These are phyloP conservation scores for Eugnorisma glareosa DNA, from an alignment of 2,888 invertebrate genomes.

Conservation along the genomic window DNA sequence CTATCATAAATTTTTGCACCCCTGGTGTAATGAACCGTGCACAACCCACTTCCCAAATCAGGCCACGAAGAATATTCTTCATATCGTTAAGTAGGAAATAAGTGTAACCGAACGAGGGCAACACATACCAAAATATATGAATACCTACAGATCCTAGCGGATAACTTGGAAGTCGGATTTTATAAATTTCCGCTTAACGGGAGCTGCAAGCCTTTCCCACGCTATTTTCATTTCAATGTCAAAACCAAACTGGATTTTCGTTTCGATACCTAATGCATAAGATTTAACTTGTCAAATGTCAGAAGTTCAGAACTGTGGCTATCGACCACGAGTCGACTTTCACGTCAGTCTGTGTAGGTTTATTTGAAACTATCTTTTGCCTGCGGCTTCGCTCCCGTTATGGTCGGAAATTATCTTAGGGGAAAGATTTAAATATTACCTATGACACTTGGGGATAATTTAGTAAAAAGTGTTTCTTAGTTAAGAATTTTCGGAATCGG, in stretches of 20 bases:
- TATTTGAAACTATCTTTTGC: neutral
- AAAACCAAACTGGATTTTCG: neutral
- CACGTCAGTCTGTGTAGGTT: neutral
- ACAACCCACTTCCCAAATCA: slow-evolving; percentile 24
- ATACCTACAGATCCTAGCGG: slow-evolving; percentile 8
- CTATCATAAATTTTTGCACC: neutral
- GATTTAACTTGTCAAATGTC: neutral
- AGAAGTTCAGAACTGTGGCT: neutral
- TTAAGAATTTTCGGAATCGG: neutral
- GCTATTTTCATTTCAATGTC: neutral
- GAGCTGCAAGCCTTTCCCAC: neutral
- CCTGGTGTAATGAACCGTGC: slow-evolving; percentile 8
- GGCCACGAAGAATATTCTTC: slow-evolving; percentile 14
- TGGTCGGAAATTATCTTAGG: neutral
- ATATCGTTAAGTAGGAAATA: slow-evolving; percentile 22
- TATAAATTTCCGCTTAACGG: slow-evolving; percentile 22
- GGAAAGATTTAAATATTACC: neutral
- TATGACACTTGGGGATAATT: neutral
- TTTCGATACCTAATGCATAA: neutral
- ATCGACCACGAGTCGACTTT: neutral
- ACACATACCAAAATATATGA: slow-evolving; percentile 32
- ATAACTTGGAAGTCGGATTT: slow-evolving; percentile 18
- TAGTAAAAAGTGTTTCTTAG: too few species aligned
- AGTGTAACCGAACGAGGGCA: slow-evolving; percentile 6
- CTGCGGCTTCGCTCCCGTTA: neutral